Conservation (phyloP, 2,797 vertebrate species). For the Channa striata region DNA sequence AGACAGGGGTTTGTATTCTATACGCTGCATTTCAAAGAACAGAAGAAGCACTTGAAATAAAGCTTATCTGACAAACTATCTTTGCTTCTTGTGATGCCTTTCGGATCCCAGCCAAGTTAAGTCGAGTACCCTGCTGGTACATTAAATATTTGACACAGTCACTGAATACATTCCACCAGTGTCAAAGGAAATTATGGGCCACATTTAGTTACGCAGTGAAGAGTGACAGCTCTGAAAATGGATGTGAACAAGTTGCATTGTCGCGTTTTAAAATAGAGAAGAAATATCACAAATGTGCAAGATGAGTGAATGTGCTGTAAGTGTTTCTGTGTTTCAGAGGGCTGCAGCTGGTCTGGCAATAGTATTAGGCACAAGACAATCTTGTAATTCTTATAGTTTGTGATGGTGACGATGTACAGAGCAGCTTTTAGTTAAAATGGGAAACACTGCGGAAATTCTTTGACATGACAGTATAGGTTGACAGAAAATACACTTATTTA, state of each 20-base stretch:
- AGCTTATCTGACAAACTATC: constrained; percentile 54
- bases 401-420: neutral
- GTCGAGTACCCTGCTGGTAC: constrained; percentile 24
- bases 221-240: constrained; percentile 26
- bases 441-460: too few relatives aligned
- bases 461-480: too few relatives aligned
- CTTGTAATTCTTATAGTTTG: neutral
- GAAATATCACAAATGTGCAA: neutral
- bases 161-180: constrained; percentile 28
- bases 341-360: neutral
- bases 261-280: constrained; percentile 20
- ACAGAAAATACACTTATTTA: too few relatives aligned
- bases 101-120: constrained; percentile 38
- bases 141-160: constrained; percentile 43
- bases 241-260: constrained; percentile 15
- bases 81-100: constrained; percentile 20
- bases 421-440: too few relatives aligned
- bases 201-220: constrained; percentile 24
- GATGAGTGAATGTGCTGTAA: neutral
- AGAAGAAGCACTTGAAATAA: constrained; percentile 26
- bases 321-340: neutral
- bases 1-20: neutral
- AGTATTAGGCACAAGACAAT: neutral
- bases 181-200: constrained; percentile 24
- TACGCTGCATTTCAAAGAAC: constrained; percentile 30